Base-by-base conservation (phyloP, 2,888 invertebrate genomes). In the Drosophila meridiana region DNA sequence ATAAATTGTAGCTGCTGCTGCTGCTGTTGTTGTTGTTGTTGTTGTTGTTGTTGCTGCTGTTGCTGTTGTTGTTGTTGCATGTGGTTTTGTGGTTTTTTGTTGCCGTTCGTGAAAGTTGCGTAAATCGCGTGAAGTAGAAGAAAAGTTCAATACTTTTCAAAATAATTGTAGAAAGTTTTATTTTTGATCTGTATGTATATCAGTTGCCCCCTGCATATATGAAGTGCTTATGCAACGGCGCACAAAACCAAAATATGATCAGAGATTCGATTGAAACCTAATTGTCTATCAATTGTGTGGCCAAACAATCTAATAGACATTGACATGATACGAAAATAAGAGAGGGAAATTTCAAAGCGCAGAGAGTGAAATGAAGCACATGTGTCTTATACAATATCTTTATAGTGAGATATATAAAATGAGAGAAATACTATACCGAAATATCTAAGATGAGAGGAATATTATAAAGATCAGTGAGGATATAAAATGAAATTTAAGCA, bases 51-150 rank as follows among this genome's bases (percentile, higher is more conserved):
- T 32, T 62, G 59, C 13, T 62, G 58, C 32, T 65, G 52, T 45
- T 57, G 58, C 1, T 53, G 56, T 26, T 62, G 62, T 36, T 63
- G 59, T 36, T 65, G 59, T 52, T 63, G 53, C 52, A 65, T 59
- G 69, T 60, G 70, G 67, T 26, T 55, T 76, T 84, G 67, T 82
- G 80, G 75, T 73, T 72, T 72, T 75, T 75, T 52, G 67, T 71
- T 76, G 76, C 67, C 75, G 62, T 69, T 78, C 83, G 90, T 87
- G 90, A 89, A 89, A 89, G 90, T 89, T 89, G 90, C 89, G 90
- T 88, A 89, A 89, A 88, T 86, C 86, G 87, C 87, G 90, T 87
- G 85, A 88, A 87, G 83, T 87, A 81, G 80, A 87, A 82, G 86
- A 87, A 87, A 86, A 85, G 85, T 87, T 89, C 86, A 88, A 88